A percentile compares a stretch with the other conserved stretches of the same genome.
Evolutionary conservation across 2,113 vertebrate genomes (phyloP).

Genomic region (Sterna hirundo): DNA sequence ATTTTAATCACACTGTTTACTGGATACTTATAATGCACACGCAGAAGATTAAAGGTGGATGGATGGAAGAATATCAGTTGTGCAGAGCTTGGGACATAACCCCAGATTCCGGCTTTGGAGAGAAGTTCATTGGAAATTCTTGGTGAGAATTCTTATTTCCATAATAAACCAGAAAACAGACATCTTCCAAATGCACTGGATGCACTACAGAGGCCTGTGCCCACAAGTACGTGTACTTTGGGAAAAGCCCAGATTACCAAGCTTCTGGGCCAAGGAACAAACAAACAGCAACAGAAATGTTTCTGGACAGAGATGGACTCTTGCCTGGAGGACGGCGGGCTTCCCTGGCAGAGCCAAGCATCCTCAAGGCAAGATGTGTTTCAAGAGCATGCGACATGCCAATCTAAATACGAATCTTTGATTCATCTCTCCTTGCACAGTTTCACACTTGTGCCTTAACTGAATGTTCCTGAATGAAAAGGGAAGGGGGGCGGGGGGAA

Average conservation of each 20-base stretch:
- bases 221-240: slow-evolving; percentile 2
- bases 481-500: not conserved
- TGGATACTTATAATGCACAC: not conserved
- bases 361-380: not conserved
- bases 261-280: not conserved
- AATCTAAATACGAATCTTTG: not conserved
- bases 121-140: not conserved
- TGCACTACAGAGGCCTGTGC: not conserved
- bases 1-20: not conserved
- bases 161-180: not conserved
- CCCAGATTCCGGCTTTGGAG: not conserved
- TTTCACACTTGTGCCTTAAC: not conserved
- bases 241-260: slow-evolving; percentile 10
- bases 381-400: not conserved
- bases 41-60: not conserved
- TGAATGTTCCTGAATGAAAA: not conserved
- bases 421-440: not conserved
- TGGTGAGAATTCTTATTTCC: not conserved
- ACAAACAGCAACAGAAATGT: not conserved
- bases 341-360: not conserved
- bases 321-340: not conserved
- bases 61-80: not conserved
- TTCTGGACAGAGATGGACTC: not conserved
- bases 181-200: not conserved
- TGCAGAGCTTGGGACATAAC: not conserved